phyloP scores from a whole-genome alignment of 2,888 invertebrate genomes.

The Harpagoxenus sublaevis region DNA sequence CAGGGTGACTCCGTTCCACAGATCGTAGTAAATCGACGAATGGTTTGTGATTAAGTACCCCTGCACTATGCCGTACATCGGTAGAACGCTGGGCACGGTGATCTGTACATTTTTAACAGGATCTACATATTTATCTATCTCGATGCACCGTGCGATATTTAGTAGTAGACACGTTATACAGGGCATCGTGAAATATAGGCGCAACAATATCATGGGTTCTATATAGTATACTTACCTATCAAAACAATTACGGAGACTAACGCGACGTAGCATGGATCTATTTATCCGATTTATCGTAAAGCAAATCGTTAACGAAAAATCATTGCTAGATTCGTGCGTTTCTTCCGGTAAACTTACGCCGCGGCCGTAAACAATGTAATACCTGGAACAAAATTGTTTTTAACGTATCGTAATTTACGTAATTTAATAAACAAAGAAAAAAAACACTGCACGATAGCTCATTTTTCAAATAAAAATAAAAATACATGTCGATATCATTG shows the following conservation, averaged over 20 bases:
- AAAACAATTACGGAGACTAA: conserved; percentile 13
- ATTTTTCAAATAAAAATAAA: neutral
- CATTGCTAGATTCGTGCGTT: conserved; percentile 12
- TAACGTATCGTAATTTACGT: neutral
- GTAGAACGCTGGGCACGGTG: conserved; percentile 81
- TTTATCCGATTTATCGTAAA: conserved; percentile 5
- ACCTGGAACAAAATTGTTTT: conserved; percentile 60
- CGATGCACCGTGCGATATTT: neutral
- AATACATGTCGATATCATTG: neutral
- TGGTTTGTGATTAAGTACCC: conserved; percentile 71
- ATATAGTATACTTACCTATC: conserved; percentile 52
- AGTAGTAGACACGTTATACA: conserved; percentile 47
- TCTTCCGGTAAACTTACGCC: neutral
- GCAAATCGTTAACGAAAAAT: conserved; percentile 23
- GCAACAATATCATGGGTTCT: neutral
- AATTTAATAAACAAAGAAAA: neutral
- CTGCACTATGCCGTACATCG: conserved; percentile 81
- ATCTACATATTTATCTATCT: neutral
- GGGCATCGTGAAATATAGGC: conserved; percentile 55
- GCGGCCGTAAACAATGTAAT: conserved; percentile 9
- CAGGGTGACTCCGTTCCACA: conserved; percentile 89
- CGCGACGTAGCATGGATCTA: neutral
- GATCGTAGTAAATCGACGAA: conserved; percentile 65
- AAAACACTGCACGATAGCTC: neutral
- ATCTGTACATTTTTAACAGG: conserved; percentile 71